phyloP scores from a whole-genome alignment of 2,797 vertebrate species.

The Lepus townsendii region DNA sequence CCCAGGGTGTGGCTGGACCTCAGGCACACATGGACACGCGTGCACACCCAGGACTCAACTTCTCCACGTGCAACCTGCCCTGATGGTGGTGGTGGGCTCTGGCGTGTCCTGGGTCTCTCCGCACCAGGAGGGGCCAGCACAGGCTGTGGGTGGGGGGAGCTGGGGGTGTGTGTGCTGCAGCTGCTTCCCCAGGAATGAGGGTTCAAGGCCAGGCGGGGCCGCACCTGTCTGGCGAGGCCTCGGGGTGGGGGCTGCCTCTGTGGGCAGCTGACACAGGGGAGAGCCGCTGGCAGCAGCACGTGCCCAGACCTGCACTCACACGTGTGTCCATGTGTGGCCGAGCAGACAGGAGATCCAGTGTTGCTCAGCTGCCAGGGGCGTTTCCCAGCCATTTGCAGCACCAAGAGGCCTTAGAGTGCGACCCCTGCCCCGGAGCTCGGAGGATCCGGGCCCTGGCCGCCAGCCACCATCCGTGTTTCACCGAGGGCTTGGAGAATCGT shows the following conservation, averaged over 20 bases:
- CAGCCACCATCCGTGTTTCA: conserved; percentile 82
- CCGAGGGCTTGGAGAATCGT: conserved; percentile 82
- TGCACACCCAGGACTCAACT: accelerated
- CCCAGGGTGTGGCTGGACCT: accelerated
- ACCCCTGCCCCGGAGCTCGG: conserved; percentile 73
- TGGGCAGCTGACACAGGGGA: conserved; percentile 89
- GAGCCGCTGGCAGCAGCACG: conserved; percentile 90
- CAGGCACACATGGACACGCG: accelerated
- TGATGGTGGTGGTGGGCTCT: not conserved
- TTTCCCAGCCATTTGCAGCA: conserved; percentile 78
- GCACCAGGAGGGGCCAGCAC: not conserved
- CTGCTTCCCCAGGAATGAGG: accelerated
- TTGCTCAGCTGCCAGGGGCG: conserved; percentile 82
- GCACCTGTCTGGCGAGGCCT: conserved; percentile 64
- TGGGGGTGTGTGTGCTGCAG: accelerated
- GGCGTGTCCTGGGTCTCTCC: not conserved
- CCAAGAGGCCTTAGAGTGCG: conserved; percentile 56
- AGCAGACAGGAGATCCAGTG: conserved; percentile 59
- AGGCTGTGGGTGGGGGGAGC: accelerated
- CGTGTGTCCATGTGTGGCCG: not conserved
- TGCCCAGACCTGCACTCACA: conserved; percentile 75
- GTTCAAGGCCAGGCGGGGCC: not conserved
- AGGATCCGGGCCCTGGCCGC: conserved; percentile 73
- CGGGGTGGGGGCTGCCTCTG: conserved; percentile 82
- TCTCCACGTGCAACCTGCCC: too few relatives aligned